Percentiles rank a stretch among this genome's conserved stretches.
phyloP scores from a whole-genome alignment of 1,140 invertebrate species.

The Pseudomyrmex concolor region DNA sequence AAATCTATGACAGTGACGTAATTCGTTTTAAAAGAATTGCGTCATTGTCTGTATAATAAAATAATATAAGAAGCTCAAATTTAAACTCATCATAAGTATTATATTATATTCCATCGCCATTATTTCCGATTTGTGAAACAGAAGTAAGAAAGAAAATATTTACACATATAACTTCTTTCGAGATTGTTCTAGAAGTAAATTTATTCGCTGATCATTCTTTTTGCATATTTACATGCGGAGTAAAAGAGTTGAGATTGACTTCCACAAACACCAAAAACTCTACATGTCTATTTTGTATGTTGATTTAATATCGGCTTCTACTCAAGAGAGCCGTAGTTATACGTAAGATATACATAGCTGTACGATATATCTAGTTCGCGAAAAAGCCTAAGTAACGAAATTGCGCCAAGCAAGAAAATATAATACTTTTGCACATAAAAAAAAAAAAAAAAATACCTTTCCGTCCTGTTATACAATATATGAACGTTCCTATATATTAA shows the following conservation, averaged over 20 bases:
- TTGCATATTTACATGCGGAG: constrained; percentile 13
- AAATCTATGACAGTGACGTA: constrained; percentile 26
- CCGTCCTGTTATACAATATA: constrained; percentile 45
- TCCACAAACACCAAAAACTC: constrained; percentile 23
- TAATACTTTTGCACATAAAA: constrained; percentile 32
- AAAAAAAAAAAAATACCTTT: constrained; percentile 1
- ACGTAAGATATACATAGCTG: constrained; percentile 32
- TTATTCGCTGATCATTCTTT: constrained; percentile 28
- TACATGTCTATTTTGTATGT: constrained; percentile 45
- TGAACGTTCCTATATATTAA: constrained; percentile 35
- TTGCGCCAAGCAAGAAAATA: constrained; percentile 30
- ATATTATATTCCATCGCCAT: too few species aligned
- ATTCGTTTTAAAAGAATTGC: constrained; percentile 1
- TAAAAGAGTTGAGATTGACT: background rate
- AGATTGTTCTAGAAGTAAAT: constrained; percentile 16
- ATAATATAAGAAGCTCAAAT: constrained; percentile 31
- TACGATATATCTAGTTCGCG: background rate
- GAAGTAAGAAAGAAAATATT: background rate
- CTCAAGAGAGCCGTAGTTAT: constrained; percentile 8
- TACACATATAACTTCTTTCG: background rate
- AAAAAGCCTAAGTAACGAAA: constrained; percentile 33
- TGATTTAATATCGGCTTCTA: constrained; percentile 5
- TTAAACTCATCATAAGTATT: constrained; percentile 2
- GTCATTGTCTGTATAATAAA: constrained; percentile 27
- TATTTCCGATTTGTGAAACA: constrained; percentile 26